A percentile compares a stretch with the other conserved stretches of the same genome.
phyloP scores from a whole-genome alignment of 2,113 vertebrate species.

The Strix aluco region DNA sequence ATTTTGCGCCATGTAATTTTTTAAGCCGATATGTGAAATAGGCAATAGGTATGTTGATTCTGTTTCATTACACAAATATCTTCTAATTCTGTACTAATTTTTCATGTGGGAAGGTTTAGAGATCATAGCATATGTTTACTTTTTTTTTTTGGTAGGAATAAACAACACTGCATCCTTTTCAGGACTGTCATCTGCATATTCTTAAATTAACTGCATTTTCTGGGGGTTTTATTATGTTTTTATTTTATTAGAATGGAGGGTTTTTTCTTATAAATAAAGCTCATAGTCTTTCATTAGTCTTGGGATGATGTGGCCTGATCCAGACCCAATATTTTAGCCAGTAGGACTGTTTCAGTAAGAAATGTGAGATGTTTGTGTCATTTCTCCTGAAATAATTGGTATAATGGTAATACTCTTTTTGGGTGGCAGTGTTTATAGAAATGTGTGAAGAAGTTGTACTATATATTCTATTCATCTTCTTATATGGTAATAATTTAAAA shows the following conservation, averaged over 20 bases:
- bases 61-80: not conserved
- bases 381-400: not conserved
- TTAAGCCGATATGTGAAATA: not conserved
- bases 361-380: not conserved
- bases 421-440: not conserved
- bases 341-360: not conserved
- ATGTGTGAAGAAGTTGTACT: not conserved
- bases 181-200: not conserved
- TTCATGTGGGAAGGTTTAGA: not conserved
- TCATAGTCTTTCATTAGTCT: not conserved
- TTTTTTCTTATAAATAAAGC: not conserved
- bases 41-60: not conserved
- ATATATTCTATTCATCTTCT: not conserved
- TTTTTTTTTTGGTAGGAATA: not conserved
- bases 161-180: not conserved
- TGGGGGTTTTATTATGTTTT: rapidly evolving
- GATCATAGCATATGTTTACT: not conserved
- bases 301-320: not conserved
- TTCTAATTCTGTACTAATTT: not conserved
- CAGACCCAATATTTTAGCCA: not conserved
- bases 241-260: not conserved
- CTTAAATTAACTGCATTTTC: not conserved
- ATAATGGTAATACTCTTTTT: not conserved
- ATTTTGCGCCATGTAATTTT: not conserved
- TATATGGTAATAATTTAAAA: not conserved